These are phyloP conservation scores for Eudyptes chrysolophus DNA, from an alignment of 2,113 vertebrate genomes.

Conservation along the genomic window DNA sequence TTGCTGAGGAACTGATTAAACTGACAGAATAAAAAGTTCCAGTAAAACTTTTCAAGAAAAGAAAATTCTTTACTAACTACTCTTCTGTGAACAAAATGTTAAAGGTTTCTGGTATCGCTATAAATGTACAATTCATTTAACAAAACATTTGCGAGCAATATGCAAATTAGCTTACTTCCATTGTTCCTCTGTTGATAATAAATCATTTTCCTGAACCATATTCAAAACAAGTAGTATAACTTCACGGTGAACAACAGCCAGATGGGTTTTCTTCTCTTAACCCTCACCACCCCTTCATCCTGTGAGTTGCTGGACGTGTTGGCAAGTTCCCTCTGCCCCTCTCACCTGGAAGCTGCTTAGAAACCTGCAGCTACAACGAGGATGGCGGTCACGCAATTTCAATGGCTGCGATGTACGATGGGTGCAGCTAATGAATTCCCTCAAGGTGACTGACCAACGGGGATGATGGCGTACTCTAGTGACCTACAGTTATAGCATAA, in stretches of 20 bases:
- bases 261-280: background rate
- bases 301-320: background rate
- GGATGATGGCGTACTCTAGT: rapidly evolving
- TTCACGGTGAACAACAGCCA: background rate
- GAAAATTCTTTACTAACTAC: background rate
- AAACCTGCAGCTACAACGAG: background rate
- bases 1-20: background rate
- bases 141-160: background rate
- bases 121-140: background rate
- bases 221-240: background rate
- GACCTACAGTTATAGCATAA: background rate
- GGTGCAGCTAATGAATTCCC: background rate
- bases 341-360: background rate
- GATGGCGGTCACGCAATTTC: rapidly evolving
- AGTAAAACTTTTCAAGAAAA: background rate
- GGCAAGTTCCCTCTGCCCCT: background rate
- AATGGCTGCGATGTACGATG: rapidly evolving
- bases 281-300: background rate
- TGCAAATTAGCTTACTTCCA: background rate
- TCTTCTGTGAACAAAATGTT: background rate
- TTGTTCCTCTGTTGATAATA: conserved; percentile 2
- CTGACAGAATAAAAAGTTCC: background rate
- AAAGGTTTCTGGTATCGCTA: background rate
- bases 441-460: background rate
- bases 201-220: background rate